Evolutionary conservation across 1,140 invertebrate species (phyloP).

Genomic region (Olivierus martensii): DNA sequence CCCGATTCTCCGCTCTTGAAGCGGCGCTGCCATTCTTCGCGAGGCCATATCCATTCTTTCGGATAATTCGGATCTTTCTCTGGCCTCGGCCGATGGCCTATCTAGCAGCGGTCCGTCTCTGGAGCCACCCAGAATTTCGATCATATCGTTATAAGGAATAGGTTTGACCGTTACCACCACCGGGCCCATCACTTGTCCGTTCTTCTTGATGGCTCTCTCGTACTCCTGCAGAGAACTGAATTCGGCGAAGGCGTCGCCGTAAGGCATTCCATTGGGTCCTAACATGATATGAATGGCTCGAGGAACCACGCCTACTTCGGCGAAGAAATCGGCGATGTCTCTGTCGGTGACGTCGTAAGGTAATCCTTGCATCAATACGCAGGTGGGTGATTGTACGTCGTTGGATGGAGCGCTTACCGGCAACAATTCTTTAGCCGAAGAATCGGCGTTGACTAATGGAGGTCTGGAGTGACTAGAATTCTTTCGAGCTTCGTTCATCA

Average conservation of each 20-base stretch:
- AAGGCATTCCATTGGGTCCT: slow-evolving; percentile 47
- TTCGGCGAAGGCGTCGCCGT: slow-evolving; percentile 73
- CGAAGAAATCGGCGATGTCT: slow-evolving; percentile 65
- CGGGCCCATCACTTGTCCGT: slow-evolving; percentile 46
- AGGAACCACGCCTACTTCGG: slow-evolving; percentile 55
- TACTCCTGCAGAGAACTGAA: slow-evolving; percentile 55
- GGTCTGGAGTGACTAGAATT: background rate
- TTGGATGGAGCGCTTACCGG: background rate
- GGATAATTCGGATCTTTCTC: too few species aligned
- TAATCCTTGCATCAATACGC: slow-evolving; percentile 56
- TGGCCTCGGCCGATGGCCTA: too few species aligned
- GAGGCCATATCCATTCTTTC: too few species aligned
- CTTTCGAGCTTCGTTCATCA: background rate
- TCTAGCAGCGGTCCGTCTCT: too few species aligned
- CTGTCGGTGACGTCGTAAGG: slow-evolving; percentile 54
- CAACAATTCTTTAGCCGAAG: background rate
- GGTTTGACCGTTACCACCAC: slow-evolving; percentile 45
- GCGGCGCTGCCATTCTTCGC: too few species aligned
- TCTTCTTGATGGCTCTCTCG: slow-evolving; percentile 48
- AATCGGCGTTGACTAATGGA: background rate
- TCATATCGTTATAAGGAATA: slow-evolving; percentile 43
- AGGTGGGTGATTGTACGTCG: slow-evolving; percentile 29
- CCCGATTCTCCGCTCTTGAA: too few species aligned
- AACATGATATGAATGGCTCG: slow-evolving; percentile 60
- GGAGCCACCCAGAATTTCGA: slow-evolving; percentile 20